These are phyloP conservation scores for Agrotis clavis DNA, from an alignment of 2,888 invertebrate species.

Conservation along the genomic window DNA sequence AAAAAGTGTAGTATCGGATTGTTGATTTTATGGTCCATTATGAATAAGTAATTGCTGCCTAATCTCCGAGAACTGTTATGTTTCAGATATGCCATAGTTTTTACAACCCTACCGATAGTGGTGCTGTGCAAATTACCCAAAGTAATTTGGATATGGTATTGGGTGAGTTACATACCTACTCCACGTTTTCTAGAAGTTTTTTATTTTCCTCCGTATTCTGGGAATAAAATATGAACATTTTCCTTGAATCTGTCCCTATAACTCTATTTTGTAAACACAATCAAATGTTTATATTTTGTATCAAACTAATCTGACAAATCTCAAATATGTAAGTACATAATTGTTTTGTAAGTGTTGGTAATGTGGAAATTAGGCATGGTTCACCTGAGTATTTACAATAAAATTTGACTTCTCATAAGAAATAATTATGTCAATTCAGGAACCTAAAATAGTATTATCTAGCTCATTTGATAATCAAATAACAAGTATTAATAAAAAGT, in stretches of 20 bases:
- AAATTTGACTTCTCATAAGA: not conserved
- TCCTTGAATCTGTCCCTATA: not conserved
- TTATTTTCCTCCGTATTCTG: conserved; percentile 3
- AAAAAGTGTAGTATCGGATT: conserved; percentile 70
- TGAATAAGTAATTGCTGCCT: conserved; percentile 79
- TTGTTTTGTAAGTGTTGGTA: conserved; percentile 11
- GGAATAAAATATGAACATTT: conserved; percentile 5
- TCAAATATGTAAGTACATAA: not conserved
- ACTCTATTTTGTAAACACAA: conserved; percentile 12
- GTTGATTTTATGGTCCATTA: conserved; percentile 85
- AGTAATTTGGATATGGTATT: conserved; percentile 96
- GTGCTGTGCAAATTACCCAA: conserved; percentile 95
- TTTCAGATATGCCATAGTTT: conserved; percentile 91
- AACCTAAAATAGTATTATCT: conserved; percentile 1
- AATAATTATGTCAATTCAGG: not conserved
- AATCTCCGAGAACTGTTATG: conserved; percentile 78
- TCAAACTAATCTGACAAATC: not conserved
- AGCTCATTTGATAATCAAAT: not conserved
- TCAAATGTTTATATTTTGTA: conserved; percentile 10
- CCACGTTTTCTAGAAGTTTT: conserved; percentile 60
- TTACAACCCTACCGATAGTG: conserved; percentile 95
- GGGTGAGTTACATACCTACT: conserved; percentile 91
- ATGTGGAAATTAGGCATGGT: not conserved
- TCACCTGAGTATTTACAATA: not conserved
- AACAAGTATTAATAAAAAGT: not conserved